Evolutionary conservation across 2,888 invertebrate species (phyloP).

Genomic region (Stegophylla sp.): DNA sequence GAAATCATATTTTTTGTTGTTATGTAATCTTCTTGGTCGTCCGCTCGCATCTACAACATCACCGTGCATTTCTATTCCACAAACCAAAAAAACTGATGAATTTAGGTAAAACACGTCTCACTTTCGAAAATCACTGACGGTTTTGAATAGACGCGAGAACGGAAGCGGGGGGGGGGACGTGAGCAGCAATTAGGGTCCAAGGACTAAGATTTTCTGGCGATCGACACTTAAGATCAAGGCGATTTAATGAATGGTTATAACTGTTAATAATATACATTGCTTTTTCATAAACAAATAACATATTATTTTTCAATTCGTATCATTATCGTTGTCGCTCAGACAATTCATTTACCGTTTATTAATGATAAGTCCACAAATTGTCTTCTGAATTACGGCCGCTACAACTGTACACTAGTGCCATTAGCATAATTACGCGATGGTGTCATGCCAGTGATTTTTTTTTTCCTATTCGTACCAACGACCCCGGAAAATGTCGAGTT

Average conservation of each 20-base stretch:
- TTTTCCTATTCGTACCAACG: not conserved
- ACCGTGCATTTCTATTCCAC: not conserved
- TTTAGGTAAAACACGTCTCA: not conserved
- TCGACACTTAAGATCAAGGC: not conserved
- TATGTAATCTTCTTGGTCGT: slow-evolving; percentile 2
- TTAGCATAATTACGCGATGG: not conserved
- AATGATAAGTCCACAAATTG: not conserved
- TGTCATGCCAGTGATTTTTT: not conserved
- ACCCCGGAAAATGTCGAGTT: not conserved
- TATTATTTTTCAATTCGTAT: no score
- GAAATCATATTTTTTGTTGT: not conserved
- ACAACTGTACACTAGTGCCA: not conserved
- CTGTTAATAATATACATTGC: not conserved
- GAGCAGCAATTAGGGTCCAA: no score
- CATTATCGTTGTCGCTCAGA: not conserved
- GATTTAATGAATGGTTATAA: not conserved
- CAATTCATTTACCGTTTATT: not conserved
- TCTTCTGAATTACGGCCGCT: not conserved
- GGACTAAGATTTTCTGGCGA: no score
- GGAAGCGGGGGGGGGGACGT: no score
- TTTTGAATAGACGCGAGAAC: not conserved
- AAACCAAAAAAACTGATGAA: not conserved
- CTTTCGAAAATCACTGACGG: not conserved
- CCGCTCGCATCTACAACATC: not conserved
- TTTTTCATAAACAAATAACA: no score